A percentile compares a stretch with the other conserved stretches of the same genome.
Evolutionary conservation across 2,113 vertebrate genomes (phyloP).

Genomic region (Pedetes capensis): DNA sequence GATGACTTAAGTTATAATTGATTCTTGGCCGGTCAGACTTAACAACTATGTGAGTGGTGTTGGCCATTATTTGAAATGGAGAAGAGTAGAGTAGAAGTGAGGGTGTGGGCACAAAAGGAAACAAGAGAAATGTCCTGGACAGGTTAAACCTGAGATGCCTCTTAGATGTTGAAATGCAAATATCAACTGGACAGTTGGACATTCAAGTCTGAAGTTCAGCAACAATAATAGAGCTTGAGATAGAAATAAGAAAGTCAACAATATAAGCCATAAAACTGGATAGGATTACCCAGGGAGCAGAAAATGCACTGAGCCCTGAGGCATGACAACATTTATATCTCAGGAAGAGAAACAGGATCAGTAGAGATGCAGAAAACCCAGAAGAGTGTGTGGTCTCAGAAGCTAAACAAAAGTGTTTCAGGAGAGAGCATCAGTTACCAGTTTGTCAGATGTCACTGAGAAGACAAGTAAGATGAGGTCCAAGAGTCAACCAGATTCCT

Average conservation of each 20-base stretch:
- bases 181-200: background rate
- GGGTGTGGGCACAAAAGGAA: background rate
- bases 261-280: background rate
- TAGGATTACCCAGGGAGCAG: background rate
- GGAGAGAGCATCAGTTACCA: background rate
- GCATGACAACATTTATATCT: background rate
- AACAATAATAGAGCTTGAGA: background rate
- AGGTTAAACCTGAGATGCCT: background rate
- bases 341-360: background rate
- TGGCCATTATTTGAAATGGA: slow-evolving; percentile 12
- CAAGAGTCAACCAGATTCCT: background rate
- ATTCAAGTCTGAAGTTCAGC: background rate
- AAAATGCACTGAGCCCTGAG: background rate
- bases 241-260: background rate
- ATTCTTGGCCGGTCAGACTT: background rate
- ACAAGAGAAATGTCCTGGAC: background rate
- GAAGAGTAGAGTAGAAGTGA: background rate
- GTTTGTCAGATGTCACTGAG: background rate
- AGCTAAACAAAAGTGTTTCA: background rate
- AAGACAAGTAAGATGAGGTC: background rate
- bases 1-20: background rate
- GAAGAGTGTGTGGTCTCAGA: background rate
- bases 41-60: background rate
- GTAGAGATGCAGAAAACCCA: background rate
- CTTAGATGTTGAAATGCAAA: background rate